A percentile compares a stretch with the other conserved stretches of the same genome.
Evolutionary conservation across 1,140 invertebrate species (phyloP).

Genomic region (Papilio aristodemus): DNA sequence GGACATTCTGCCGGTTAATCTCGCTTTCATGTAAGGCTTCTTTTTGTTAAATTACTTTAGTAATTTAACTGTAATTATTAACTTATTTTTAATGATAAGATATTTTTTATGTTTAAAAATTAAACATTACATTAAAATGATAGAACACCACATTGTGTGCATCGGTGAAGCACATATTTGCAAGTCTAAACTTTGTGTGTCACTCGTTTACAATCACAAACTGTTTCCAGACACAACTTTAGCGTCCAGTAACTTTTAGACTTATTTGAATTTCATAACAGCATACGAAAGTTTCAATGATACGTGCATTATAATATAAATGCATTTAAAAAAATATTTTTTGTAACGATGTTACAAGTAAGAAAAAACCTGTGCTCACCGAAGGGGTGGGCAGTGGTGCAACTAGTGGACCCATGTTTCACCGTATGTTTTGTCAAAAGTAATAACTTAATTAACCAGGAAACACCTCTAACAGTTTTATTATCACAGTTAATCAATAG

Average conservation of each 20-base stretch:
- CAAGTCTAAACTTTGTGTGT: slow-evolving; percentile 16
- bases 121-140: not conserved
- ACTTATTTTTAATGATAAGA: not conserved
- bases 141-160: not conserved
- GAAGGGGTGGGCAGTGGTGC: too few species aligned
- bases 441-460: too few species aligned
- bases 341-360: too few species aligned
- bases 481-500: too few species aligned
- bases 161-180: not conserved
- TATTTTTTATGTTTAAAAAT: not conserved
- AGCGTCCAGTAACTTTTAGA: not conserved
- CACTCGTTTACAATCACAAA: slow-evolving; percentile 5
- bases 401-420: too few species aligned
- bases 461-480: too few species aligned
- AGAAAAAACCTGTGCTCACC: too few species aligned
- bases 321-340: too few species aligned
- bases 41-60: not conserved
- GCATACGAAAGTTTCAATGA: not conserved
- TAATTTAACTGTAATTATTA: not conserved
- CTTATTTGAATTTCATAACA: slow-evolving; percentile 13
- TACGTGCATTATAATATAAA: too few species aligned
- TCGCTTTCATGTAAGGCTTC: not conserved
- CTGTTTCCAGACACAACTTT: not conserved
- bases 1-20: not conserved
- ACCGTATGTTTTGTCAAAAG: too few species aligned